Base-by-base conservation (phyloP, 2,113 vertebrate species). In the Cryptomyrus ogoouensis region DNA sequence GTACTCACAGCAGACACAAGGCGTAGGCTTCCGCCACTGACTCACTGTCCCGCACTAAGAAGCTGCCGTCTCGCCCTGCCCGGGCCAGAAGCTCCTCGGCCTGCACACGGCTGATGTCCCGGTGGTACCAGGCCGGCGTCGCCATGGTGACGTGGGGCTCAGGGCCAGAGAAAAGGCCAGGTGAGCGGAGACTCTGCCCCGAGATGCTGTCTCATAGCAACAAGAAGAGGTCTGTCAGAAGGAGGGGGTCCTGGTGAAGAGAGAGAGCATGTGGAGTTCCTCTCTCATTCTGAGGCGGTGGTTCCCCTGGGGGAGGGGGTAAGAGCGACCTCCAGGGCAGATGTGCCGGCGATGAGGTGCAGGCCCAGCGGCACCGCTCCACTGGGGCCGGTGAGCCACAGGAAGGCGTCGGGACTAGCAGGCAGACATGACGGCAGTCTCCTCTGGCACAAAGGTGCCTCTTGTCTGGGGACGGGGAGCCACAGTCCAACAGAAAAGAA, bases 41-140 rank as follows among this genome's bases (percentile, higher is more conserved):
- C 93, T 98, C 97, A 83, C 97, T 98, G 95, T 97, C 97, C 92
- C 97, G 96, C 91, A 98, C 95, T 84, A 98, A 93, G 94, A 97
- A 98, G 94, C 96, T 97, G 90, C 97, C 97, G 1, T 98, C 97
- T 90, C 94, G 93, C 19, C 97, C 96, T 0, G 97, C 97, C 85
- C 93, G 94, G 89, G 96, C 96, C 94, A 98, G 92, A 92, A 98
- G 93, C 88, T 97, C 96, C 93, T 98, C 97, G 0, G 97, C 97
- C 46, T 94, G 95, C 87, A 96, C 96, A 13, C 97, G 96, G 92
- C 97, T 98, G 94, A 98, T 96, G 93, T 98, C 96, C 50, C 95
- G 90, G 93, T 98, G 97, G 91, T 98, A 98, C 97, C 97, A 98
- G 77, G 94, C 91, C 0, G 94, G 96, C 19, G 94, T 92, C 0